A percentile compares a stretch with the other conserved stretches of the same genome.
Conservation (phyloP, 1,140 invertebrate genomes). For the Antheraea mylitta region DNA sequence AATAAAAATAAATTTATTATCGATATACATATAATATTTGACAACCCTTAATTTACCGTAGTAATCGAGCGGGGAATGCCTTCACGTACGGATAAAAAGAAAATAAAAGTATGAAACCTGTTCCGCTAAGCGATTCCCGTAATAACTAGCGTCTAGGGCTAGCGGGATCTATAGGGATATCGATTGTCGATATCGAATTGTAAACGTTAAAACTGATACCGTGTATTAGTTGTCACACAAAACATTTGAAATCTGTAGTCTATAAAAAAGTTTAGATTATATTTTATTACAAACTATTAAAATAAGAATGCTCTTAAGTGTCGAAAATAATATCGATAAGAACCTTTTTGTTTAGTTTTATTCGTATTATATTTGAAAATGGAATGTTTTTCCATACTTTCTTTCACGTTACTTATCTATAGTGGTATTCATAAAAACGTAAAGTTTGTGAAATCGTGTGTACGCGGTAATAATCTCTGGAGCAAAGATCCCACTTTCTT, state of each 20-base stretch:
- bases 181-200: conserved; percentile 23
- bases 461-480: too few species aligned
- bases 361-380: too few species aligned
- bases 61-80: conserved; percentile 47
- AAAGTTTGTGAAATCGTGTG: too few species aligned
- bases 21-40: conserved; percentile 9
- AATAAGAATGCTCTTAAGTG: neutral
- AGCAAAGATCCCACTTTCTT: too few species aligned
- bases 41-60: conserved; percentile 43
- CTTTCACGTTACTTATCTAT: too few species aligned
- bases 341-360: neutral
- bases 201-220: neutral
- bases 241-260: neutral
- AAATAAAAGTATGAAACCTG: conserved; percentile 51
- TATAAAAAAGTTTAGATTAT: neutral
- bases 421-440: too few species aligned
- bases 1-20: neutral
- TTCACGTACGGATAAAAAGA: conserved; percentile 51
- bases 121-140: conserved; percentile 60
- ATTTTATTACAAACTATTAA: neutral
- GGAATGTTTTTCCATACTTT: too few species aligned
- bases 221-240: neutral
- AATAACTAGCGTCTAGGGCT: conserved; percentile 52
- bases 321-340: neutral
- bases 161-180: conserved; percentile 28